Base-by-base conservation (phyloP, 2,888 invertebrate species). In the Embidobia sp. region DNA sequence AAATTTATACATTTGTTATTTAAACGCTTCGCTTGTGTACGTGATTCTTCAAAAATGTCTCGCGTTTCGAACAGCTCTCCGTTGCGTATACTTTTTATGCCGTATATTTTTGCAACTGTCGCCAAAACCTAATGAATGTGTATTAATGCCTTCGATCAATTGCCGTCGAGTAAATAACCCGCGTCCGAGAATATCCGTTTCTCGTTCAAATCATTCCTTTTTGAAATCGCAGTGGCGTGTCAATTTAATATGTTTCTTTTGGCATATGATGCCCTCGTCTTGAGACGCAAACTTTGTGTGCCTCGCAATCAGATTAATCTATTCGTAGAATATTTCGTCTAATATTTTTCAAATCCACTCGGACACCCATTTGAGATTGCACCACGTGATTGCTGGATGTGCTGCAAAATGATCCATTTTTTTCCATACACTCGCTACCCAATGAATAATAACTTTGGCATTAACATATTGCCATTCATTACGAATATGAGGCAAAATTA, bases 171-270 rank as follows among this genome's bases (percentile, higher is more conserved):
- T 51, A 59, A 70, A 70, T 70, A 61, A 53, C 5, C 37, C 15
- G 18, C 19, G 22, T 69, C 61, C 55, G 22, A 63, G 42, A 73
- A 73, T 66, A 66, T 61, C 48, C n/a, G 15, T 49, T 67, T 40
- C 48, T 46, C 31, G 40, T 66, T 67, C 15, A 57, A 57, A 75
- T 69, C 18, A 57, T 69, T 57, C 15, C 49, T 40, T 67, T 75
- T 48, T 61, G 22, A 63, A 46, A 69, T 49, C 49, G 10, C 18
- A 66, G 42, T 15, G 11, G 40, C 10, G 57, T 66, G 66, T 70
- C 70, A 49, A 70, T 76, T 77, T 64, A 67, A 75, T 64, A 67
- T 77, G 70, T 67, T 77, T 66, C 44, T 72, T 67, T 77, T 77
- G 77, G 77, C 77, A 72, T 44, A 16, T 59, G 37, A 44, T n/a